Evolutionary conservation across 2,113 vertebrate species (phyloP).

Genomic region (Leucopsar rothschildi): DNA sequence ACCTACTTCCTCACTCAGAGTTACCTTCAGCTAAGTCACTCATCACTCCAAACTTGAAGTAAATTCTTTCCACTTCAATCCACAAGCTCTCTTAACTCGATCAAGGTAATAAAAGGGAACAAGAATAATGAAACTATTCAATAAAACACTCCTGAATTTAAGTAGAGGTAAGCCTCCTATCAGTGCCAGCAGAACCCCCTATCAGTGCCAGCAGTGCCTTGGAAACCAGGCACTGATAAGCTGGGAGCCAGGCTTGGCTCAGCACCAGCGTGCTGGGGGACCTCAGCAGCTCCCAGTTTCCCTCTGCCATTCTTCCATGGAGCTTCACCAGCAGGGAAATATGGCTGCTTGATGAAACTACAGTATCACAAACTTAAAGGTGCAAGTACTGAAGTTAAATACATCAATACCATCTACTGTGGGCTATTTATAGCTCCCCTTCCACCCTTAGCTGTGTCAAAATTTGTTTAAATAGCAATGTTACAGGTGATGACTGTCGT

Average conservation of each 20-base stretch:
- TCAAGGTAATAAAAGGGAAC: background rate
- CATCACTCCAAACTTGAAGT: background rate
- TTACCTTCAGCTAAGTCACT: background rate
- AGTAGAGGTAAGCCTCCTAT: background rate
- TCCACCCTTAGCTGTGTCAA: background rate
- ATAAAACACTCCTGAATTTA: background rate
- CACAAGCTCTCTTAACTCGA: background rate
- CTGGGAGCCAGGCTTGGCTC: background rate
- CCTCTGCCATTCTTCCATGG: background rate
- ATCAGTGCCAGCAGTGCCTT: background rate
- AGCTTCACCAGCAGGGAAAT: background rate
- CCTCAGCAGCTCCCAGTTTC: background rate
- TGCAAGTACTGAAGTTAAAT: background rate
- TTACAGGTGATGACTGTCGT: background rate
- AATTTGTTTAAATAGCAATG: background rate
- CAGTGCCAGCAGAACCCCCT: background rate
- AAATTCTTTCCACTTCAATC: background rate
- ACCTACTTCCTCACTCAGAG: background rate
- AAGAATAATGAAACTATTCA: background rate
- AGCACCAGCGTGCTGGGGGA: background rate
- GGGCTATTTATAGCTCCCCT: background rate
- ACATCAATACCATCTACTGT: background rate
- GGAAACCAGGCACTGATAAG: background rate
- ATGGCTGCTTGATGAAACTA: accelerated
- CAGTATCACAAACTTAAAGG: background rate